Base-by-base conservation (phyloP, 2,888 invertebrate genomes). In the Sepioteuthis lessoniana region DNA sequence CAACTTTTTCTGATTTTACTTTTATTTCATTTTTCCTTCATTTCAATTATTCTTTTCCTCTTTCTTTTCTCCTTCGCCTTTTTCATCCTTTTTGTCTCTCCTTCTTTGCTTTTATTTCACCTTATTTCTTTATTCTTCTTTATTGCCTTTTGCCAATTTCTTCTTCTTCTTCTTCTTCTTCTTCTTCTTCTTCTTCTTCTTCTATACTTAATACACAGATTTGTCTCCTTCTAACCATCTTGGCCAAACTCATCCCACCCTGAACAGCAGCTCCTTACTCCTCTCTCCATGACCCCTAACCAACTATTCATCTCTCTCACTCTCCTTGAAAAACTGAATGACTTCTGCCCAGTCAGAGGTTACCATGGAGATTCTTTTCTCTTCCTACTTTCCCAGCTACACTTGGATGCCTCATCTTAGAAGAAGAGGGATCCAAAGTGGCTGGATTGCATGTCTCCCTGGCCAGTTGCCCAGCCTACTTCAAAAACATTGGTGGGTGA, bases 1-100 rank as follows among this genome's bases (percentile, higher is more conserved):
- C 55, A 50, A 90, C 38, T 16, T 92, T 94, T 90, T 47, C 46
- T 31, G 76, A 92, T 93, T 50, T 50, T 50, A 91, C 25, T n/a
- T 35, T 37, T 35, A n/a, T 42, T 76, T 35, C 50, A 0, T n/a
- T 90, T 92, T 25, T 50, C 7, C 13, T 7, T 31, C 28, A 10
- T 38, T 46, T 94, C 90, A 38, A 25, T 90, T 38, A 90, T 37
- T 90, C 19, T 94, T 42, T 42, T 28, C 90, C 94, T 90, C 91
- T 42, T 7, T 47, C 90, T 94, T 76, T 94, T 90, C 38, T 37
- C 90, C 28, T 35, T 47, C 50, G 47, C 91, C 90, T 37, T 94
- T n/a, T 90, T 28, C 7, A 25, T 19, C 19, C 3, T 3, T 38
- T 8, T 90, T 8, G 35, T 38, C 21, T 31, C 25, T 28, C 13